phyloP scores from a whole-genome alignment of 2,113 vertebrate species.

The Zootoca vivipara region DNA sequence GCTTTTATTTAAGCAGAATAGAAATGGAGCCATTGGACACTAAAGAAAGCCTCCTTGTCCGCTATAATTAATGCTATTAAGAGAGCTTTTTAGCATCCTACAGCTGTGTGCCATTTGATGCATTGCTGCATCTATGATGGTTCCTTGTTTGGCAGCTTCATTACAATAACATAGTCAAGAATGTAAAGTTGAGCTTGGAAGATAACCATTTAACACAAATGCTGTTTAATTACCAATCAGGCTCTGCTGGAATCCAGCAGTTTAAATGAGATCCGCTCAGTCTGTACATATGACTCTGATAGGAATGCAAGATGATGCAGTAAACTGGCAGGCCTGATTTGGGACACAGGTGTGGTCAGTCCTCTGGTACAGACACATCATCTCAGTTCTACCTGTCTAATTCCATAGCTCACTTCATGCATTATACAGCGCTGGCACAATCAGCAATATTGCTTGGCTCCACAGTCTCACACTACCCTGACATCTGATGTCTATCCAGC shows the following conservation, averaged over 20 bases:
- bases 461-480: no score
- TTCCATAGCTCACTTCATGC: not conserved
- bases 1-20: not conserved
- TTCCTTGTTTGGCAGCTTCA: not conserved
- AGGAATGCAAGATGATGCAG: not conserved
- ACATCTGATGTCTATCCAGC: no score
- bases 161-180: not conserved
- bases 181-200: not conserved
- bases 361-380: not conserved
- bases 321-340: not conserved
- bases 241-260: not conserved
- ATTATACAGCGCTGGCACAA: not conserved
- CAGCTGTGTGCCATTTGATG: slow-evolving; percentile 7
- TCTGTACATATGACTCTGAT: not conserved
- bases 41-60: not conserved
- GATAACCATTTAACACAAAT: slow-evolving; percentile 4
- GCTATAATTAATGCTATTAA: slow-evolving; percentile 13
- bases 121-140: not conserved
- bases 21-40: not conserved
- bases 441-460: no score
- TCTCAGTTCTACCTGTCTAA: not conserved
- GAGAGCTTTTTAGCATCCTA: not conserved
- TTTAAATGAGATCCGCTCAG: not conserved
- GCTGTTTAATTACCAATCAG: not conserved
- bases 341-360: not conserved